phyloP scores from a whole-genome alignment of 2,113 vertebrate species.

The Leptobrachium ailaonicum region DNA sequence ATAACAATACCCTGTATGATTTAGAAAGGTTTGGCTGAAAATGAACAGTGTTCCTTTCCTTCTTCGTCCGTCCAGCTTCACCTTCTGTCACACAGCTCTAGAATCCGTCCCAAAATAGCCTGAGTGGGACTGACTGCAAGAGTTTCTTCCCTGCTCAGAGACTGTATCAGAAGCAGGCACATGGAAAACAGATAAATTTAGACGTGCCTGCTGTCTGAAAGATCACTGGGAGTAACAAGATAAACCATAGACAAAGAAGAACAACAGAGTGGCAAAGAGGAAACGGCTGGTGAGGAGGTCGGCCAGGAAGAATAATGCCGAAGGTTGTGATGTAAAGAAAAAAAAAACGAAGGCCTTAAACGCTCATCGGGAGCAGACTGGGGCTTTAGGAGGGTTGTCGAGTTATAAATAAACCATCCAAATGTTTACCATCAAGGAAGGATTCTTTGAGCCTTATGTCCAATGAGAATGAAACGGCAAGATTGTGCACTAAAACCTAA shows the following conservation, averaged over 20 bases:
- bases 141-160: constrained; percentile 33
- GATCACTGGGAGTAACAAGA: not conserved
- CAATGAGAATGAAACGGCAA: not conserved
- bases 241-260: not conserved
- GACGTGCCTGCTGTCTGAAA: constrained; percentile 20
- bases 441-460: not conserved
- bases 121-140: not conserved
- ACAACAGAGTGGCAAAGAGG: not conserved
- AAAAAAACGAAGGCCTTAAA: not conserved
- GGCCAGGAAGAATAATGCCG: not conserved
- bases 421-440: not conserved
- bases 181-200: constrained; percentile 57
- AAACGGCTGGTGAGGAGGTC: not conserved
- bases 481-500: not conserved
- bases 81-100: not conserved
- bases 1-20: not conserved
- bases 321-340: not conserved
- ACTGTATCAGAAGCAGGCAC: not conserved
- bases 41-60: not conserved
- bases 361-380: not conserved
- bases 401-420: constrained; percentile 2
- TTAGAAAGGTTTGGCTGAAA: not conserved
- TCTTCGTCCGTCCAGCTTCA: not conserved
- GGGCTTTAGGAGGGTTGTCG: not conserved
- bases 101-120: constrained; percentile 56